Evolutionary conservation across 2,797 vertebrate species (phyloP), one percentile per base, ranked within the genome.

Genomic region (Chromobotia macracanthus): DNA sequence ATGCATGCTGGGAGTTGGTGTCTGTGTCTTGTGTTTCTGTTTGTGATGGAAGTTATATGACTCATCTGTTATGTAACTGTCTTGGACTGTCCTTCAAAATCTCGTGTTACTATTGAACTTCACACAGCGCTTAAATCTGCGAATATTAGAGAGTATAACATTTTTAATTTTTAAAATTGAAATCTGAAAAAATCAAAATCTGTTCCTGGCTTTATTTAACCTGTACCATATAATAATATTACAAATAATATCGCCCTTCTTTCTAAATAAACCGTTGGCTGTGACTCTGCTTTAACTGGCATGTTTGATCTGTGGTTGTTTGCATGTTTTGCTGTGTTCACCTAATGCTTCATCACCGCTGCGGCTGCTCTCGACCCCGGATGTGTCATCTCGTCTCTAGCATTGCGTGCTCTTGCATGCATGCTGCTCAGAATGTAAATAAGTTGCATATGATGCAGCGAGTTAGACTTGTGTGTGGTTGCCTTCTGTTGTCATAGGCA

Each of bases 1-100:
- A 63, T 84, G 92, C 92, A 93, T 89, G 92, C 81, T 56, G 60
- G 80, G 81, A 72, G 69, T 61, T 72, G 51, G 23, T 68, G 73
- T 72, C 50, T 89, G 50, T 82, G 74, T 86, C 56, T 81, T 64
- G 77, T 69, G 72, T 75, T 65, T 71, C 19, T 58, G 75, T 80
- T 48, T 80, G 56, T 85, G 77, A 77, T 81, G 88, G 86, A 89
- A 79, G 84, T 90, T 86, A 82, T 87, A 83, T 80, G 85, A 79
- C 87, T 80, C 79, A 82, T 72, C 69, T 75, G 82, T 81, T 12
- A 13, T 80, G 72, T 74, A 21, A 51, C 19, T 80, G 67, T 58
- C 58, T 61, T 61, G 82, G 51, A 76, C 71, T 64, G 72, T 79
- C 58, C 79, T 85, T 80, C 66, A 55, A 74, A 72, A 64, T 80